Evolutionary conservation across 2,888 invertebrate genomes (phyloP).

Genomic region (Prosapia bicincta): DNA sequence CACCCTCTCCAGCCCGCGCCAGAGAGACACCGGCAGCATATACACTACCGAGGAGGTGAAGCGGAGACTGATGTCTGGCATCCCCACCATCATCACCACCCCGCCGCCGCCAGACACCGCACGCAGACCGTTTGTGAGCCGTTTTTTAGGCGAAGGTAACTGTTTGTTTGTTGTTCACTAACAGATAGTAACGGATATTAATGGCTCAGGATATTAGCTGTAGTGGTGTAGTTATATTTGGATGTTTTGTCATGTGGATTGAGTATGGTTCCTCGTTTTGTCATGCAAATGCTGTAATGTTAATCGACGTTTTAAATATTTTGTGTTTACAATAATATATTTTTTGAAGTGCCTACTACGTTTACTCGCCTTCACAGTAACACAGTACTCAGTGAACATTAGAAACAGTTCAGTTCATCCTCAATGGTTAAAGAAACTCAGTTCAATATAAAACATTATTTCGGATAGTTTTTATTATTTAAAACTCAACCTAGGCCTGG

Average conservation of each 20-base stretch:
- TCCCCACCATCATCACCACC: background rate
- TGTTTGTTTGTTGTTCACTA: background rate
- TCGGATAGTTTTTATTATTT: too few species aligned
- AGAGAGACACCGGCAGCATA: background rate
- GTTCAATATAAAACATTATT: too few species aligned
- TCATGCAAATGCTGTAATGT: too few species aligned
- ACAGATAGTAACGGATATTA: background rate
- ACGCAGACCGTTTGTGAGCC: slow-evolving; percentile 73
- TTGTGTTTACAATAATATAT: too few species aligned
- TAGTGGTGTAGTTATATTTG: background rate
- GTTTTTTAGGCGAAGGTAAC: slow-evolving; percentile 61
- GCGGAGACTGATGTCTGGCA: background rate
- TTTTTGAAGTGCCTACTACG: too few species aligned
- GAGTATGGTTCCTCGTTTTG: too few species aligned
- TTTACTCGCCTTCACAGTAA: too few species aligned
- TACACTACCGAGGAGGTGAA: background rate
- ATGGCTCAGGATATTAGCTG: background rate
- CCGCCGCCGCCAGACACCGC: background rate
- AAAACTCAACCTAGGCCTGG: too few species aligned
- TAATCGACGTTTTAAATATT: too few species aligned
- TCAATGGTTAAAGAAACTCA: too few species aligned
- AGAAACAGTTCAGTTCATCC: too few species aligned
- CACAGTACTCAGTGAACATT: too few species aligned
- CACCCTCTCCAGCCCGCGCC: background rate
- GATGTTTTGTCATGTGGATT: background rate